Evolutionary conservation across 2,888 invertebrate genomes (phyloP), one percentile per base, ranked within the genome.

Genomic region (Heliconius cydno): DNA sequence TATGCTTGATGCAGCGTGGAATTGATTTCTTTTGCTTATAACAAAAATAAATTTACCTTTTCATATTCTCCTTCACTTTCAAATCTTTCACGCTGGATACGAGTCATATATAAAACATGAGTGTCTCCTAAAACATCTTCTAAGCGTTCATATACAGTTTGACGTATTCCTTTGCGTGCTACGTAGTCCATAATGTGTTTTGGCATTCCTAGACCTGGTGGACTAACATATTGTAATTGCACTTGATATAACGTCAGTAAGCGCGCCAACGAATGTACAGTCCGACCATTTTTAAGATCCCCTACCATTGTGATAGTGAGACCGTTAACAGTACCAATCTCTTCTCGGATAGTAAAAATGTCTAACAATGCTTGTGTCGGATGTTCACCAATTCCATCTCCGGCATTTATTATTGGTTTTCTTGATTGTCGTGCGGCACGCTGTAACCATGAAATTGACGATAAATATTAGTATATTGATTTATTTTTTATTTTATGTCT

Each of bases 321-420:
- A 0, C 98, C 98, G 89, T 99, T 99, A 0, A 99, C 99, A 0
- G 99, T 99, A 85, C 99, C 99, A 82, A 99, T 98, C 95, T 99
- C 99, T 94, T 99, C 99, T 83, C 99, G 96, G 86, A 99, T 99
- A 9, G 99, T 99, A 89, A 99, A 99, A 6, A 99, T 97, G 89
- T 99, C 99, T 15, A 99, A 95, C 22, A 99, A 94, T 0, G 99
- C 99, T 95, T 99, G 99, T 0, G 99, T 99, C 0, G 99, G 99
- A 92, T 99, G 99, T 90, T 99, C 99, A 0, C 99, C 99, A 1
- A 98, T 96, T 13, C 99, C 99, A 93, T 99, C 99, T 2, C 99
- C 99, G 19, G 99, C 99, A 94, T 99, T 99, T 76, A 99, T 97
- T n/a, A 99, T 93, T 0, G 99, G 99, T 88, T 98, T 98, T 2